phyloP scores from a whole-genome alignment of 2,113 vertebrate genomes.

The Euleptes europaea region DNA sequence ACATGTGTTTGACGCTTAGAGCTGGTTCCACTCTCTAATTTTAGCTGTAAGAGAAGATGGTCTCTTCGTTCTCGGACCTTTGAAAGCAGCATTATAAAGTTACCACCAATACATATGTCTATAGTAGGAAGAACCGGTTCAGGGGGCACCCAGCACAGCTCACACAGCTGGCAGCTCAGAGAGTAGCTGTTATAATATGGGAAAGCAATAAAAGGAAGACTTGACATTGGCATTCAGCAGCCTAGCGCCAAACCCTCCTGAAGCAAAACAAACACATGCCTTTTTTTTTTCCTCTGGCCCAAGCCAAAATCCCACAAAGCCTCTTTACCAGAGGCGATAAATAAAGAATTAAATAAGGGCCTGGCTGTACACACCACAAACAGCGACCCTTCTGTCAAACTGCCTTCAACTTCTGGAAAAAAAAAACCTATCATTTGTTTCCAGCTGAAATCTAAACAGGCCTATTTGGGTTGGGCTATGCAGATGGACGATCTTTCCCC shows the following conservation, averaged over 20 bases:
- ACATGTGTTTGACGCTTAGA: not conserved
- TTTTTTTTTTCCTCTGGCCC: no score
- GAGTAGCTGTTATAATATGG: not conserved
- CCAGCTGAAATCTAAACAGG: no score
- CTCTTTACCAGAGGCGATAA: no score
- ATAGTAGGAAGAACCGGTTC: not conserved
- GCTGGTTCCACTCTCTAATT: not conserved
- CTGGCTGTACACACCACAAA: no score
- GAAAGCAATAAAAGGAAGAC: not conserved
- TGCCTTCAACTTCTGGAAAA: no score
- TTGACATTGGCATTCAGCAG: not conserved
- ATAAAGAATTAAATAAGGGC: no score
- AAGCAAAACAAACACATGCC: not conserved
- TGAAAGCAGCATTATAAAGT: not conserved
- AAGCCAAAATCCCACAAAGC: no score
- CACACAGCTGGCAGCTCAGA: not conserved
- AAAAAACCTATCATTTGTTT: no score
- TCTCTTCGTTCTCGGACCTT: not conserved
- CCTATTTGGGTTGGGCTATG: no score
- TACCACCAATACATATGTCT: not conserved
- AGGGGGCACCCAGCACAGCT: not conserved
- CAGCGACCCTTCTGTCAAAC: no score
- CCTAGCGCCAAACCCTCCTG: not conserved
- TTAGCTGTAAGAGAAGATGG: not conserved
- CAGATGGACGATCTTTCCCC: no score